Evolutionary conservation across 64 coral and sea anemone genomes (phyloP), one percentile per base, ranked within the genome.

Genomic region (Trachythela sp.): DNA sequence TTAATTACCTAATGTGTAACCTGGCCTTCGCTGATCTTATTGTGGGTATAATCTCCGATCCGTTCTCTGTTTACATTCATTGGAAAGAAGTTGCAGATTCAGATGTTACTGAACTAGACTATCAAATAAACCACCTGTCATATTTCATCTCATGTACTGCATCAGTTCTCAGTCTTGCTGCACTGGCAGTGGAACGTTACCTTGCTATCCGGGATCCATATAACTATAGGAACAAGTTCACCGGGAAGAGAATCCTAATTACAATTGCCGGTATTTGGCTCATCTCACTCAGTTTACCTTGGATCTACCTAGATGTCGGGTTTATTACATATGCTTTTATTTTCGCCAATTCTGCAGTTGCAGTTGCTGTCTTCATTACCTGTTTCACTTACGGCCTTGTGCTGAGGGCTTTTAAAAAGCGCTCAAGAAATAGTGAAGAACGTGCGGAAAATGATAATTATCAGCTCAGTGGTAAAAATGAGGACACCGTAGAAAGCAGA

Each of bases 91-190:
- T 87, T 13, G 17, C 87, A 2, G 85, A 88, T 40, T 4, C 40
- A 90, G 13, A 77, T 35, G 0, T 52, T 75, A 13, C 83, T 35
- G 64, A 30, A 87, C 36, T 40, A 1, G 39, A 60, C 30, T 86
- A 29, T 80, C 75, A 89, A 18, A 60, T 6, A 4, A 77, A 94
- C 49, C 92, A 92, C 40, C 75, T 97, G 70, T 84, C 89, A 8
- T 97, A 92, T 52, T 97, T 97, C 36, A 94, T 94, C 24, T 90
- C 92, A 0, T 90, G 90, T 36, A 94, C 95, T 13, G 95, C 95
- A 1, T 97, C 95, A 10, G 54, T 97, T 15, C 56, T 95, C 1
- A 93, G 96, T 52, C 84, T 99, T 32, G 89, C 91, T 22, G 91
- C 83, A 11, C 13, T 99, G 5, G 91, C 93, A 10, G 34, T 95